These are phyloP conservation scores for Petromus typicus DNA, from an alignment of 2,113 vertebrate species.

Conservation along the genomic window DNA sequence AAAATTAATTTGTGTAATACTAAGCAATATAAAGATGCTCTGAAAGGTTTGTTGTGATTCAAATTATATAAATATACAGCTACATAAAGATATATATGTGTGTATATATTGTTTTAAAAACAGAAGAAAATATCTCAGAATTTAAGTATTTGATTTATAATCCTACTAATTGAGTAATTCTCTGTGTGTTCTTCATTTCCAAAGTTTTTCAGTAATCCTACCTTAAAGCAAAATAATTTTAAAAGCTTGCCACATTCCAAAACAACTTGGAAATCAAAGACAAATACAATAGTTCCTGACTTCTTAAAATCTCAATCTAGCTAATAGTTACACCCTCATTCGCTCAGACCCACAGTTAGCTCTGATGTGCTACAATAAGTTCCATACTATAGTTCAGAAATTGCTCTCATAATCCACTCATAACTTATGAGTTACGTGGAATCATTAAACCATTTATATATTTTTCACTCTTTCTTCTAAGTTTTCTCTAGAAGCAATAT, in stretches of 20 bases:
- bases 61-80: neutral
- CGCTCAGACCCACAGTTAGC: neutral
- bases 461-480: slow-evolving; percentile 5
- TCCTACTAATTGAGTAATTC: neutral
- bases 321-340: neutral
- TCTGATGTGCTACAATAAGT: neutral
- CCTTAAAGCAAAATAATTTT: neutral
- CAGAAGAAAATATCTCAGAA: neutral
- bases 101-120: neutral
- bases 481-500: neutral
- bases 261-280: neutral
- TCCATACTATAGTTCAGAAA: neutral
- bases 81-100: neutral
- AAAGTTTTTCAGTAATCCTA: neutral
- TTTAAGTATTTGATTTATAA: neutral
- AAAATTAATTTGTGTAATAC: neutral
- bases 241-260: neutral
- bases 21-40: neutral
- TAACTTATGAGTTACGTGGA: neutral
- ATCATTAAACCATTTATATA: neutral
- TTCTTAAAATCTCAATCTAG: neutral
- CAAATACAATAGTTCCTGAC: neutral
- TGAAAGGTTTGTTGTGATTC: neutral
- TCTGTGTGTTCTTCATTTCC: neutral
- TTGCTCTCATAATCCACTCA: neutral